Base-by-base conservation (phyloP, 2,888 invertebrate genomes). In the Heteromyza rotundicornis region DNA sequence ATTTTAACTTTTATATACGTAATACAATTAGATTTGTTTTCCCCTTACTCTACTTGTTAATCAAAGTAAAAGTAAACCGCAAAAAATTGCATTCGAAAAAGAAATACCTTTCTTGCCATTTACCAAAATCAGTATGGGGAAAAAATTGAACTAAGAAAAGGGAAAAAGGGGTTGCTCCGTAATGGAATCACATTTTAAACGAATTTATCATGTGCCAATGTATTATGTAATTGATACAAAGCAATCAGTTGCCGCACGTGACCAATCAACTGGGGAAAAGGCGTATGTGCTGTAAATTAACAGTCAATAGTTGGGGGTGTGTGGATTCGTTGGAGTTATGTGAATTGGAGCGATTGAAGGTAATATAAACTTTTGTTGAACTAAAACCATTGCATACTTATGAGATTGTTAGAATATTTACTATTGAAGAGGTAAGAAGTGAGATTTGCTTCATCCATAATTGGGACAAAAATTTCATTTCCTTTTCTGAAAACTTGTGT, bases 201-300 rank as follows among this genome's bases (percentile, higher is more conserved):
- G 60, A 60, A 75, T 76, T 75, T 74, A 76, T 73, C 76, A 76
- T 73, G 72, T 78, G 75, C 70, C 70, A 71, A 73, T 73, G 67
- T 69, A 71, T 71, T 77, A 75, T 74, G 76, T 73, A 78, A 79
- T 77, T 77, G 79, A 77, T 78, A 79, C 77, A 72, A 73, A 70
- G 72, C 71, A 74, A 74, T 74, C 73, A 71, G 58, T 17, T 49
- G 22, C 19, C 40, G 62, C 58, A 62, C 62, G 62, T 62, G 62
- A 62, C 58, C 62, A 62, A 62, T 59, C 58, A 54, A 36, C 50
- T 17, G 22, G 22, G 50, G 17, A 17, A 47, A 14, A 40, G 16
- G 40, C 40, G 40, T 40, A 40, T 40, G n/a, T n/a, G 40, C 8
- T 3, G 40, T 40, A 40, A 40, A n/a, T 40, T 40, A 40, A 40